Evolutionary conservation across 2,797 vertebrate genomes (phyloP).

Genomic region (Botia almorhae): DNA sequence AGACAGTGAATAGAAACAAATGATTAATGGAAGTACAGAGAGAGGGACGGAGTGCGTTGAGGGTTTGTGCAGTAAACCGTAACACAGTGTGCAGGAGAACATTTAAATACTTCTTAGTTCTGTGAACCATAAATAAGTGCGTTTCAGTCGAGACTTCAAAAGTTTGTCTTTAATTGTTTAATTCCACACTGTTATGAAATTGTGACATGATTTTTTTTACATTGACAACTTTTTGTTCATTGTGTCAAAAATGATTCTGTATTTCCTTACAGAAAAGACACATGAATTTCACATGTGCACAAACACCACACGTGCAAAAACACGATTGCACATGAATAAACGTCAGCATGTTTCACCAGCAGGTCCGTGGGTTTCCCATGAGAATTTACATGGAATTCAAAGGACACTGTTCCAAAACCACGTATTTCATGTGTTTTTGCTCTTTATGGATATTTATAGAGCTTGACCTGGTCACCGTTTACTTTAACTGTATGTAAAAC

Average conservation of each 20-base stretch:
- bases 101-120: constrained; percentile 55
- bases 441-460: not conserved
- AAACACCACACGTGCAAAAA: too few species aligned
- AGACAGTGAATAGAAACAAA: constrained; percentile 7
- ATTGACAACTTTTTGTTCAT: not conserved
- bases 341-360: too few species aligned
- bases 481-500: not conserved
- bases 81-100: not conserved
- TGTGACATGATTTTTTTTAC: too few species aligned
- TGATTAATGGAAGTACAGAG: not conserved
- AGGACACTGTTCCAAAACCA: too few species aligned
- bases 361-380: too few species aligned
- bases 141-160: not conserved
- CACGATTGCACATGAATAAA: too few species aligned
- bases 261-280: too few species aligned
- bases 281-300: too few species aligned
- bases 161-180: not conserved
- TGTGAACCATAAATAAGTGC: constrained; percentile 49
- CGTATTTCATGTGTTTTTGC: too few species aligned
- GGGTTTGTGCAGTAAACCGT: not conserved
- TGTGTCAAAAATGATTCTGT: too few species aligned
- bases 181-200: not conserved
- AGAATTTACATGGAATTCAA: too few species aligned
- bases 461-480: not conserved
- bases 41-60: not conserved